These are phyloP conservation scores for Phocoena sinus DNA, from an alignment of 2,113 vertebrate species.

Conservation along the genomic window DNA sequence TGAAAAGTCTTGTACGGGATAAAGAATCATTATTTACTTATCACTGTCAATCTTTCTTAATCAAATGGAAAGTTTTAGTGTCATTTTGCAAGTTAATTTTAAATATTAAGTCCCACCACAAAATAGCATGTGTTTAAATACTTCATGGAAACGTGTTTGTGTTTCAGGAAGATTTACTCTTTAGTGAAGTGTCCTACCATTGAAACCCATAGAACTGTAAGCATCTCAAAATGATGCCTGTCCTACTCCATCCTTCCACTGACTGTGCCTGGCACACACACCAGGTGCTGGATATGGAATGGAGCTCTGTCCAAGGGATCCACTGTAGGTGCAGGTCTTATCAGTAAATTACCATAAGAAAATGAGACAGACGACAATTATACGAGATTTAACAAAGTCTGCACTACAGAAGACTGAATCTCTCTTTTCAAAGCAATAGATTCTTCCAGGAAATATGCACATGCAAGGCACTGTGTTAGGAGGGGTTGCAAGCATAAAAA, in stretches of 20 bases:
- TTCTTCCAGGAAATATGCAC: not conserved
- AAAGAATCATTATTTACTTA: not conserved
- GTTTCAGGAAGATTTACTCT: not conserved
- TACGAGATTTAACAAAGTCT: not conserved
- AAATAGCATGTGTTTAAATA: not conserved
- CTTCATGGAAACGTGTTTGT: not conserved
- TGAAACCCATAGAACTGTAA: not conserved
- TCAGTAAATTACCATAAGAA: not conserved
- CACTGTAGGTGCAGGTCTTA: not conserved
- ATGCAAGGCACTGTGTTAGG: not conserved
- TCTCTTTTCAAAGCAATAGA: not conserved
- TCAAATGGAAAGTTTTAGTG: not conserved
- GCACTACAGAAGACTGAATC: not conserved
- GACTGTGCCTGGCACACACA: not conserved
- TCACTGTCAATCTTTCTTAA: not conserved
- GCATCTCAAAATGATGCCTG: accelerated
- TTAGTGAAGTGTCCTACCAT: not conserved
- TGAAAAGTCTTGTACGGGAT: not conserved
- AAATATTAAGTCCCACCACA: not conserved
- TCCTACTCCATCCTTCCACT: not conserved
- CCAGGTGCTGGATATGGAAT: not conserved
- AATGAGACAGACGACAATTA: not conserved
- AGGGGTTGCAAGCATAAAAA: not conserved
- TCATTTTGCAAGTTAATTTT: not conserved
- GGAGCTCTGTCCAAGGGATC: not conserved